Conservation (phyloP, 2,888 invertebrate species). For the Argyresthia albistria region DNA sequence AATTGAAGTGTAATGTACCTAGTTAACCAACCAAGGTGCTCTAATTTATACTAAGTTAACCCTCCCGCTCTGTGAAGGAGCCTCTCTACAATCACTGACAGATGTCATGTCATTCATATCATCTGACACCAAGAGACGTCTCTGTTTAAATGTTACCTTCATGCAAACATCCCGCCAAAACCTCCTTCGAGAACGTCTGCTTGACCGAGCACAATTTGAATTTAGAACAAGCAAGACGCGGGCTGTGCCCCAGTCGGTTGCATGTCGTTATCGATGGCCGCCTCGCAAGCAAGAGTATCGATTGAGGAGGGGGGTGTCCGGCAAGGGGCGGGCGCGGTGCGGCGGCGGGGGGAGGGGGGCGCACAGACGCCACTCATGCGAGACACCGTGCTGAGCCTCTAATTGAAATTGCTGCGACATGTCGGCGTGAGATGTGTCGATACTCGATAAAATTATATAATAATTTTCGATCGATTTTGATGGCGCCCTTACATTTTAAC, state of each 20-base stretch:
- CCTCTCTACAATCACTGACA: too few relatives aligned
- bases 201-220: slow-evolving; percentile 67
- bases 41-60: too few relatives aligned
- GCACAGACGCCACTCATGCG: slow-evolving; percentile 62
- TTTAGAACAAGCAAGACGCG: slow-evolving; percentile 44
- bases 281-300: slow-evolving; percentile 2
- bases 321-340: slow-evolving; percentile 18
- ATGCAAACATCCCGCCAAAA: too few relatives aligned
- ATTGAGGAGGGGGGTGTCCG: slow-evolving; percentile 8
- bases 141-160: too few relatives aligned
- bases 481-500: background rate
- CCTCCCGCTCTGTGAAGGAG: too few relatives aligned
- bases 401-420: slow-evolving; percentile 51
- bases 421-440: slow-evolving; percentile 22
- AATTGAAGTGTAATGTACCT: too few relatives aligned
- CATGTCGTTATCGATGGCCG: slow-evolving; percentile 36
- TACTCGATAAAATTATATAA: slow-evolving; percentile 11
- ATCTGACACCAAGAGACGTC: too few relatives aligned
- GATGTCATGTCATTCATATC: too few relatives aligned
- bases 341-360: slow-evolving; percentile 36
- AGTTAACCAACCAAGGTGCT: too few relatives aligned
- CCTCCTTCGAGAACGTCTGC: slow-evolving; percentile 18
- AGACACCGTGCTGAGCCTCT: slow-evolving; percentile 50
- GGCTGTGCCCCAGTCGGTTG: slow-evolving; percentile 6
- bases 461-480: background rate